phyloP scores from a whole-genome alignment of 2,113 vertebrate species.

The Neodontobutis hainanensis region DNA sequence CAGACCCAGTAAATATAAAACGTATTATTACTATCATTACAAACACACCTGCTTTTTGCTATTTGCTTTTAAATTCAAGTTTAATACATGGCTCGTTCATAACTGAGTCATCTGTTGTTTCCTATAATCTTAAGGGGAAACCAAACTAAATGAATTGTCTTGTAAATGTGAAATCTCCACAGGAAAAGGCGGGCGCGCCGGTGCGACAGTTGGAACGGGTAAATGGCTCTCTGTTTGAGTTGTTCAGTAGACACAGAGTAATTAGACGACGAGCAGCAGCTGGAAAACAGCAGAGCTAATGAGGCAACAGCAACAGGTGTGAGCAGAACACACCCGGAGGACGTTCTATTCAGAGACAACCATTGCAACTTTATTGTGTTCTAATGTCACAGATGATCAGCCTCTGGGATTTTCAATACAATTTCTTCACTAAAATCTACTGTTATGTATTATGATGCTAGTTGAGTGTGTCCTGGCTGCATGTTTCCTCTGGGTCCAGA shows the following conservation, averaged over 20 bases:
- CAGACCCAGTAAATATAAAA: too few relatives aligned
- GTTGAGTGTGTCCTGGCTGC: not conserved
- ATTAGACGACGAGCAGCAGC: conserved; percentile 17
- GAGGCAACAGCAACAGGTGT: conserved; percentile 20
- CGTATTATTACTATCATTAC: too few relatives aligned
- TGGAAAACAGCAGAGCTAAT: conserved; percentile 10
- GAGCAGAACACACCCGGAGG: not conserved
- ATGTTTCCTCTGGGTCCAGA: too few relatives aligned
- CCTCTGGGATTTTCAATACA: not conserved
- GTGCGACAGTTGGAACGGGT: conserved; percentile 4
- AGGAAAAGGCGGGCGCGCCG: not conserved
- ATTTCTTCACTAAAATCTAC: not conserved
- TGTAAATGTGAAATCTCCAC: conserved; percentile 7
- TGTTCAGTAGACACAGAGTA: not conserved
- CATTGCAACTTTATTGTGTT: not conserved
- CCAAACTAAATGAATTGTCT: conserved; percentile 8
- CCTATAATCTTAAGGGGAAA: not conserved
- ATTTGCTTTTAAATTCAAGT: not conserved
- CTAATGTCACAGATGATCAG: not conserved
- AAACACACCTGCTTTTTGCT: not conserved
- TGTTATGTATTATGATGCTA: not conserved
- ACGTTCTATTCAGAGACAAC: not conserved
- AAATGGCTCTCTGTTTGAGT: not conserved
- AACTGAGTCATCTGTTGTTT: not conserved
- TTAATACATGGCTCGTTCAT: not conserved